Evolutionary conservation across 2,797 vertebrate genomes (phyloP), one percentile per base, ranked within the genome.

Genomic region (Calcarius lapponicus): DNA sequence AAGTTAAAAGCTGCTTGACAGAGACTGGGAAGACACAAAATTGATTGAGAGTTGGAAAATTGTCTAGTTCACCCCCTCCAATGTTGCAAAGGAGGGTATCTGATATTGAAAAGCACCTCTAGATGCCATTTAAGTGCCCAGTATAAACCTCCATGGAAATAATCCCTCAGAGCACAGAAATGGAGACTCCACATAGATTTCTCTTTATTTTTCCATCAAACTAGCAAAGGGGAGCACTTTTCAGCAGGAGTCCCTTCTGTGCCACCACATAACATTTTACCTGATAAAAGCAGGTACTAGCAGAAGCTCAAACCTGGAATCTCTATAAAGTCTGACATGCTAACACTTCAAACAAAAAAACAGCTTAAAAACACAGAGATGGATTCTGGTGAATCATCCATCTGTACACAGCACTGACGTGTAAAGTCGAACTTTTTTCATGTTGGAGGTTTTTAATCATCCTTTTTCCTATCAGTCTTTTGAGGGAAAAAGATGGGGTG

Each of bases 351-450:
- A 96, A 95, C 71, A 90, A 88, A 82, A 94, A 94, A 42, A 6
- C 56, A 85, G 11, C 88, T 82, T 67, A 71, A 92, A 92, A 93
- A 53, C 45, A 66, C 47, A 62, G 94, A 75, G 86, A 85, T 42
- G 61, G 88, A 85, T 69, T 47, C 51, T 81, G 86, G 87, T 96
- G 96, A 96, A 95, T 97, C 96, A 96, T 88, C 83, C 86, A 56
- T 80, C 86, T n/a, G 50, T 85, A 92, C 86, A 45, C 72, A 91
- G 83, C 69, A 31, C 38, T 95, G 93, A 95, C 18, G 64, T 76
- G 61, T 18, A 75, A 78, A 78, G 86, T 43, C 54, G 0, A 92
- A 92, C 70, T 75, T 94, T 61, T 78, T 88, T 86, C 65, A 26
- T 29, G 62, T 28, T 86, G 72, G 53, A 86, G 80, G 75, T 87